Base-by-base conservation (phyloP, 2,797 vertebrate species). In the Salmo trutta region DNA sequence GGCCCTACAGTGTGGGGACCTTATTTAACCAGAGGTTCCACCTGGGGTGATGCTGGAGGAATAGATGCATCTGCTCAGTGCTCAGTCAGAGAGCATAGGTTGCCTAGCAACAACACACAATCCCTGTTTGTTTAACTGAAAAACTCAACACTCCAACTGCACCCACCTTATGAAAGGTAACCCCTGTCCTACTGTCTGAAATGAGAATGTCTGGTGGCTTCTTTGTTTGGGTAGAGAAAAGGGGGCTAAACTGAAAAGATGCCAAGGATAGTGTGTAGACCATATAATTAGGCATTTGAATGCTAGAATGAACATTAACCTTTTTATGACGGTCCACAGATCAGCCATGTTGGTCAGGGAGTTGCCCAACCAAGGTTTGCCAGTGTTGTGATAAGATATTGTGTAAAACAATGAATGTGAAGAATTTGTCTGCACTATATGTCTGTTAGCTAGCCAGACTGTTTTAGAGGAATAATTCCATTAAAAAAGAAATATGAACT, bases 21-120 rank as follows among this genome's bases (percentile, higher is more conserved):
- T 17, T 71, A 59, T 74, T 71, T 69, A 62, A 81, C 8, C 16
- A 29, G 71, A 64, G 47, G 16, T 56, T 67, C 64, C 77, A 84
- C 77, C 77, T 84, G 74, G 82, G 21, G 29, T 52, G 77, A 83
- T 82, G 69, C 73, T 87, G 70, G 27, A 80, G 84, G 73, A 73
- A 77, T 77, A 81, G 15, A 81, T 80, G 78, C 86, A 81, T 67
- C 79, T 78, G 81, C 78, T 79, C 78, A 73, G 78, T 77, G 82
- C 78, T 79, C 78, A 74, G 78, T 78, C 81, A 73, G 80, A 82
- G 79, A 64, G 77, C 84, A 79, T 77, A 27, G 77, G 90, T 91
- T 92, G 86, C 91, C 71, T 80, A 85, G 91, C 75, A 90, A 90
- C 89, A 56, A 79, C 76, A 78, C 72, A 74, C 41, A 0, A 81